Base-by-base conservation (phyloP, 2,888 invertebrate species). In the Dioctria linearis region DNA sequence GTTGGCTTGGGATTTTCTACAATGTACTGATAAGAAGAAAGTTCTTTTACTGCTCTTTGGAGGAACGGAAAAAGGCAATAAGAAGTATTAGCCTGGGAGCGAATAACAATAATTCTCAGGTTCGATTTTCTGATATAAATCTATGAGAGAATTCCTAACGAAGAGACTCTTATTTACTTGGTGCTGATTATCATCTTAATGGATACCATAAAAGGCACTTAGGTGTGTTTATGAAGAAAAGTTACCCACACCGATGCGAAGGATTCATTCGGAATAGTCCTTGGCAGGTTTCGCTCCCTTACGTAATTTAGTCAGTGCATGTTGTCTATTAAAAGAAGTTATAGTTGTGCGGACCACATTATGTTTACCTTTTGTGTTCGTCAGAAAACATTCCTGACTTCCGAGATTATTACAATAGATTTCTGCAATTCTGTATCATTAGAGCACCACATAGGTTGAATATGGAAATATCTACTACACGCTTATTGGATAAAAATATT, bases 51-150 rank as follows among this genome's bases (percentile, higher is more conserved):
- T 63, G 76, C 76, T 76, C 61, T 76, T 46, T n/a, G 46, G 76
- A 76, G 63, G 49, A 51, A 46, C 37, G 63, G 42, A n/a, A 37
- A 25, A 4, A 76, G 63, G 63, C 61, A 76, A 76, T 76, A 63
- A 76, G 76, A 63, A 76, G 63, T 61, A 63, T 63, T 63, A 76
- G 61, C 76, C 76, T 46, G 76, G 63, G 63, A 63, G 49, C 63
- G 63, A 80, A 65, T 78, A 69, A 66, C 75, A 67, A 81, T 81
- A 80, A 80, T 78, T 81, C 78, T 80, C 66, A 57, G 63, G 81
- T 81, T 81, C 81, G 81, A 81, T 81, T 81, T 81, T 81, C 81
- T 81, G 81, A 81, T 81, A 81, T 54, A 46, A 80, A 81, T 81
- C 81, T 81, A 25, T 46, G 5, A 81, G 80, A 37, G 63, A 61